Base-by-base conservation (phyloP, 1,140 invertebrate genomes). In the Asobara japonica region DNA sequence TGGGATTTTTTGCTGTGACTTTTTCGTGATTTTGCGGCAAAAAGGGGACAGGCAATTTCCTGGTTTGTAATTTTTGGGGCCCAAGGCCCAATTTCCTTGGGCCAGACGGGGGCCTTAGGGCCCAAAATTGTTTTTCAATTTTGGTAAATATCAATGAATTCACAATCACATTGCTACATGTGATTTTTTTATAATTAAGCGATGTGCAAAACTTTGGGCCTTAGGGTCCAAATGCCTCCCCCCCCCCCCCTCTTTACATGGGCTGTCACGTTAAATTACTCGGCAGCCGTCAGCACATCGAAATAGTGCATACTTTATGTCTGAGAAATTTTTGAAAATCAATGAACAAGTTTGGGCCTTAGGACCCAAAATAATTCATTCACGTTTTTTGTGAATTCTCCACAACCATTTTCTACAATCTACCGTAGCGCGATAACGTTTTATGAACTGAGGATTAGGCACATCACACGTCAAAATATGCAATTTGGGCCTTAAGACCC, bases 301-400 rank as follows among this genome's bases (percentile, higher is more conserved):
- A 38, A 38, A 38, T 38, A 7, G 10, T 38, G 36, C 10, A 4
- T 1, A 38, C 36, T 2, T 38, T 1, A 38, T n/a, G 36, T 1
- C 2, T 38, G 3, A 13, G 2, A 38, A n/a, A 38, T 38, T n/a
- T n/a, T n/a, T n/a, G n/a, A n/a, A n/a, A n/a, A n/a, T n/a, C n/a
- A n/a, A n/a, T n/a, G n/a, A n/a, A n/a, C n/a, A n/a, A n/a, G 36
- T 38, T 38, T 38, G 45, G 45, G 45, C 45, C 45, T 51, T 51
- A 51, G n/a, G n/a, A 51, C 45, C 16, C 18, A 51, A 51, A 38
- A 38, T 38, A 38, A 38, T 38, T 38, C n/a, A 13, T n/a, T 13
- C 36, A 38, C 10, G 2, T 38, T 38, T 8, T 2, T 38, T 38
- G 36, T 38, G 36, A 38, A 38, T 38, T 8, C 10, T 8, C 36